Base-by-base conservation (phyloP, 1,140 invertebrate species). In the Antheraea pernyi region DNA sequence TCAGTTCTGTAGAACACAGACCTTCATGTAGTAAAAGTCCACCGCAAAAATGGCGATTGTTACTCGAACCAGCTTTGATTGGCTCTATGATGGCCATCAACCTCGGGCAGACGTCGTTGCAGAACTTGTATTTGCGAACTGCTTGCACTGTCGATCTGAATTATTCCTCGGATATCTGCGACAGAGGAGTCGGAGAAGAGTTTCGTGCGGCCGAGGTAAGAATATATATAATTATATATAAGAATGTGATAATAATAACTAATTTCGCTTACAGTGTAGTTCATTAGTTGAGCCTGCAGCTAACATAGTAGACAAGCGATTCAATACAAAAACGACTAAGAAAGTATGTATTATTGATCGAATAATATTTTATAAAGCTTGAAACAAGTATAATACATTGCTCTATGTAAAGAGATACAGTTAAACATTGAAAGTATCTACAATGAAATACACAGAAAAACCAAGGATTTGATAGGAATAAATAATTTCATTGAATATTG, bases 31-130 rank as follows among this genome's bases (percentile, higher is more conserved):
- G 58, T 61, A n/a, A 64, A 59, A 72, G 58, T 59, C n/a, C 61
- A 58, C 30, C 79, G 10, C 76, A 81, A 1, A 88, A 82, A 84
- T 89, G 83, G 78, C 72, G 76, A 53, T 67, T 89, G 6, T 77
- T 90, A 11, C 72, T 92, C 19, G 90, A 92, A 68, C 90, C 90
- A 19, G 90, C 85, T 3, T 72, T 92, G 13, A 82, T 86, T 8
- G 88, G 90, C 13, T 79, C 89, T 10, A 91, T 92, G 89, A 84
- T 91, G 72, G 89, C 90, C 13, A 92, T 92, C 70, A 89, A 87
- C 72, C 81, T 92, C 3, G 85, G 84, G 5, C 88, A 91, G 73
- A 92, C 90, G 6, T 90, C 89, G 7, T 68, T 91, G 19, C 90
- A 92, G 72, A 92, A 91, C 73, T 86, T 92, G 66, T 92, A 92